Evolutionary conservation across 2,113 vertebrate species (phyloP), one percentile per base, ranked within the genome.

Genomic region (Rhombomys opimus): DNA sequence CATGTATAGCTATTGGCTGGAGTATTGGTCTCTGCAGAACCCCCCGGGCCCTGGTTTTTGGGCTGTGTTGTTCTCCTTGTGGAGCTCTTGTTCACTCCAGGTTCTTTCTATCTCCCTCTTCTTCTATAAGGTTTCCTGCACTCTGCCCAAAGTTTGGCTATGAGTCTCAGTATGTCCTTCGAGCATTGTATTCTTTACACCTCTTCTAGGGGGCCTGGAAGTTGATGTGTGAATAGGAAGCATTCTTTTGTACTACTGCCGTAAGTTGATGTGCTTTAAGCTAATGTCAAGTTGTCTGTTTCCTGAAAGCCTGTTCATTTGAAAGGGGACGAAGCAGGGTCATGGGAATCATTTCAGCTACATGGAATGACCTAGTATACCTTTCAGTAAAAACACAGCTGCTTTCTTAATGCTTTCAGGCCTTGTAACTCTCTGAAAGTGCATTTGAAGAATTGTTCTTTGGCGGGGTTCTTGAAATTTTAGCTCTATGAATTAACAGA

Each of bases 361-460:
- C 12, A 57, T 2, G 57, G 12, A 57, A 14, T 57, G 57, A 57
- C 57, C 57, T 14, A 57, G 15, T 57, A 15, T 14, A 87, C 11
- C 18, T 91, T 96, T 96, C 18, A 77, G 68, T 13, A 50, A 41
- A 77, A 88, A 73, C 61, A 95, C 8, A 91, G 27, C 41, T 76
- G 17, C 73, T 88, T 86, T 25, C 46, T 38, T 89, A 59, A 68
- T 59, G 50, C 65, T 90, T 95, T 70, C 9, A 59, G 89, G 46
- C 95, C 6, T 27, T 81, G 8, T 77, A 95, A 63, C 46, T 89
- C 86, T 93, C 67, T 95, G n/a, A 96, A 95, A 90, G 90, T 82
- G 91, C 67, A 82, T 91, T 93, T 89, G 52, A 18, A 35, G 76
- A 80, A 7, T 22, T 50, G 30, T 59, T 84, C 20, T 92, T 95